phyloP scores from a whole-genome alignment of 2,888 invertebrate genomes.

The Drosophila quasianomalipes region DNA sequence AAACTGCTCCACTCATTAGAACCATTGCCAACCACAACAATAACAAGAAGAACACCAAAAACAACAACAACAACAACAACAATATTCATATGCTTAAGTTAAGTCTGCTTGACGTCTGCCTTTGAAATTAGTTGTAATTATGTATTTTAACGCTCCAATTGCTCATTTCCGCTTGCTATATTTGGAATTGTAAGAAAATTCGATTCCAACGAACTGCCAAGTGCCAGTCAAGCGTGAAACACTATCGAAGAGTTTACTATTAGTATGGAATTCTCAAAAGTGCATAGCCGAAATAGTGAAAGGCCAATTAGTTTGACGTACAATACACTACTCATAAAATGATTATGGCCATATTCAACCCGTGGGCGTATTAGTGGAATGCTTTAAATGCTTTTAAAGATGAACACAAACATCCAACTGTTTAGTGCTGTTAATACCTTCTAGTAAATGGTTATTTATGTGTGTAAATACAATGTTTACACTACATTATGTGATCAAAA shows the following conservation, averaged over 20 bases:
- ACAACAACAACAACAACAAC: background rate
- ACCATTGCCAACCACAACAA: slow-evolving; percentile 10
- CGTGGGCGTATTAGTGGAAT: background rate
- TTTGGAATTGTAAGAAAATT: slow-evolving; percentile 27
- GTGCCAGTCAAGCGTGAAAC: slow-evolving; percentile 31
- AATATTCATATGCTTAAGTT: slow-evolving; percentile 51
- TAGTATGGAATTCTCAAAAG: slow-evolving; percentile 7
- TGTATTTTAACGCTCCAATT: slow-evolving; percentile 78
- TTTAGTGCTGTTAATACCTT: too few species aligned
- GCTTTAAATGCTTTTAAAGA: background rate
- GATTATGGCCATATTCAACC: background rate
- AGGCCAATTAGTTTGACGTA: slow-evolving; percentile 8
- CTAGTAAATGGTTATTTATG: background rate
- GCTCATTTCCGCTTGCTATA: slow-evolving; percentile 69
- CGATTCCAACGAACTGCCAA: slow-evolving; percentile 1
- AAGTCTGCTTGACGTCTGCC: slow-evolving; percentile 32
- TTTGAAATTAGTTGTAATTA: slow-evolving; percentile 64
- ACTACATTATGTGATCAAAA: background rate
- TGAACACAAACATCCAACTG: background rate
- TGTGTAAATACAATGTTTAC: background rate
- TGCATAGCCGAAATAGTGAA: slow-evolving; percentile 21
- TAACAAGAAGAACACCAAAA: background rate
- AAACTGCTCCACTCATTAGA: slow-evolving; percentile 73
- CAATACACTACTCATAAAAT: background rate
- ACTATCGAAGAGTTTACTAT: slow-evolving; percentile 9